Evolutionary conservation across 2,113 vertebrate genomes (phyloP).

Genomic region (Rhipidura dahli): DNA sequence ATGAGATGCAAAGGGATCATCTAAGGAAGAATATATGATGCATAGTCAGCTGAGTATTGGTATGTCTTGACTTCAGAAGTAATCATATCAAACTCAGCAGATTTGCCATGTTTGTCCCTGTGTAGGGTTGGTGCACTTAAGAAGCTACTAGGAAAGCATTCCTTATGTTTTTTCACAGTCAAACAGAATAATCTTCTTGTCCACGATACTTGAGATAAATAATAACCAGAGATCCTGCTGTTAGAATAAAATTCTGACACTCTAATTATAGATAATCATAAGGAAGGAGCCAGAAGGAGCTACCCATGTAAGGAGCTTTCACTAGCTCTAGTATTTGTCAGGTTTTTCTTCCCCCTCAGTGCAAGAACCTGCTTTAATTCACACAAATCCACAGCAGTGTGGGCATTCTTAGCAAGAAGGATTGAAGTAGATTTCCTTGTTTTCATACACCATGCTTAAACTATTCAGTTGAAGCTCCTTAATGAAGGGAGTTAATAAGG

Average conservation of each 20-base stretch:
- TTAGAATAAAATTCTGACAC: background rate
- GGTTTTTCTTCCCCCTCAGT: accelerated
- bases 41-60: background rate
- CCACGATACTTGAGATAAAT: background rate
- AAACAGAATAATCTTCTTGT: background rate
- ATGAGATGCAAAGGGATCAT: background rate
- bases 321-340: background rate
- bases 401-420: background rate
- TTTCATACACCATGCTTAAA: background rate
- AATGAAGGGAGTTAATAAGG: background rate
- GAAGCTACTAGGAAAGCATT: background rate
- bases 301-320: background rate
- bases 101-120: background rate
- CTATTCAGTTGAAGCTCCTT: background rate
- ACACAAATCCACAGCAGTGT: background rate
- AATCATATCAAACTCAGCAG: background rate
- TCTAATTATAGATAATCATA: background rate
- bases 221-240: background rate
- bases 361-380: background rate
- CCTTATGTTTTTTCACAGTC: background rate
- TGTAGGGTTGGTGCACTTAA: background rate
- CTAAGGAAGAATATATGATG: background rate
- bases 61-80: background rate
- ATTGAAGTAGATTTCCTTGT: background rate
- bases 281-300: background rate